Evolutionary conservation across 1,140 invertebrate species (phyloP).

Genomic region (Amyelois transitella): DNA sequence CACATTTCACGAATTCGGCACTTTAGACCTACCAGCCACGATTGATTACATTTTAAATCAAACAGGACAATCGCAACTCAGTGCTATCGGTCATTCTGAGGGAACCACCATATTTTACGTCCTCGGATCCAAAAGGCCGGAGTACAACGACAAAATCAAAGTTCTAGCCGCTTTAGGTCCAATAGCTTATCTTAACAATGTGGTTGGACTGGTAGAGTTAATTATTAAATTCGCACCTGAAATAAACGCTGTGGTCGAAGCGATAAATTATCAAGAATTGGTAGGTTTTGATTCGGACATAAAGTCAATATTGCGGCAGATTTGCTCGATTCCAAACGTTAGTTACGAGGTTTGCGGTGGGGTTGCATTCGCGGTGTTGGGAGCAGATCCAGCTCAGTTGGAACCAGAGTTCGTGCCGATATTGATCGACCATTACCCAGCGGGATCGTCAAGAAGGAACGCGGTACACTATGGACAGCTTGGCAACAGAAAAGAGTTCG

Average conservation of each 20-base stretch:
- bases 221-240: conserved; percentile 12
- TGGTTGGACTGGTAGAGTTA: conserved; percentile 10
- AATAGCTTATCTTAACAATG: conserved; percentile 49
- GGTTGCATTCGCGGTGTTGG: background rate
- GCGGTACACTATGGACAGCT: conserved; percentile 79
- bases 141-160: conserved; percentile 75
- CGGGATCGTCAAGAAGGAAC: conserved; percentile 77
- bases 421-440: conserved; percentile 31
- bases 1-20: conserved; percentile 75
- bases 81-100: conserved; percentile 48
- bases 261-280: background rate
- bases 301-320: background rate
- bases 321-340: background rate
- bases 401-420: conserved; percentile 16
- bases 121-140: conserved; percentile 72
- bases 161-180: conserved; percentile 73
- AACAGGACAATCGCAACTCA: conserved; percentile 58
- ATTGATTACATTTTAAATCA: conserved; percentile 74
- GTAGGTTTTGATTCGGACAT: background rate
- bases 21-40: conserved; percentile 77
- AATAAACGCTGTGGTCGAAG: conserved; percentile 5
- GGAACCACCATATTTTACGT: conserved; percentile 77
- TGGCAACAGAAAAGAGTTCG: conserved; percentile 60
- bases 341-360: background rate
- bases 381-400: conserved; percentile 21